Evolutionary conservation across 2,113 vertebrate species (phyloP).

Genomic region (Sus scrofa): DNA sequence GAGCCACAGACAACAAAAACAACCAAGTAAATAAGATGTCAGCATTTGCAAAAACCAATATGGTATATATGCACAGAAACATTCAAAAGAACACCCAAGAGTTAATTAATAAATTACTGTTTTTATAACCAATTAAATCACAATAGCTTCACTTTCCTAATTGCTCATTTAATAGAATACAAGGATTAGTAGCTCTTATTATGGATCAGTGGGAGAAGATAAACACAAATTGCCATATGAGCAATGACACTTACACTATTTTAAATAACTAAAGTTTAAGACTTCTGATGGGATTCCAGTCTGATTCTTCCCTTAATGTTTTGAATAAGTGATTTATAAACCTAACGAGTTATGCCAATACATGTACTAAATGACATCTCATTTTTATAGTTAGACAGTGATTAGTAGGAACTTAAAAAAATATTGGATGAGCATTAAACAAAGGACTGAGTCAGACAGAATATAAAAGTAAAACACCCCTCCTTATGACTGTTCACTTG

Average conservation of each 20-base stretch:
- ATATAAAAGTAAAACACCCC: neutral
- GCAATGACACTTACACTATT: neutral
- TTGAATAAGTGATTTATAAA: constrained; percentile 42
- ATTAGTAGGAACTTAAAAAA: neutral
- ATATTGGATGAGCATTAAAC: neutral
- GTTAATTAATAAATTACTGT: neutral
- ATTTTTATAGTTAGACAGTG: neutral
- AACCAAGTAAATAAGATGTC: neutral
- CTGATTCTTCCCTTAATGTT: neutral
- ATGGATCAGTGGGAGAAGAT: neutral
- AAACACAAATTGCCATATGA: neutral
- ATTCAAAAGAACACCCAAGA: neutral
- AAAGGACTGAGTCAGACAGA: neutral
- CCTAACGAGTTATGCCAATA: neutral
- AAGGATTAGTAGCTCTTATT: neutral
- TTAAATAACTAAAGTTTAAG: constrained; percentile 46
- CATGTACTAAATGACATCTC: neutral
- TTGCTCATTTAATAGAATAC: neutral
- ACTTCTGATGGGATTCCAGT: neutral
- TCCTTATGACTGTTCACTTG: neutral
- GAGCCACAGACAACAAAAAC: neutral
- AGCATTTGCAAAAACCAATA: neutral
- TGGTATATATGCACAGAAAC: neutral
- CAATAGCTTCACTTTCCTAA: neutral
- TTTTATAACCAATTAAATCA: neutral